phyloP scores from a whole-genome alignment of 53 echinoderm and acorn worm genomes.

The Apostichopus leukothele region DNA sequence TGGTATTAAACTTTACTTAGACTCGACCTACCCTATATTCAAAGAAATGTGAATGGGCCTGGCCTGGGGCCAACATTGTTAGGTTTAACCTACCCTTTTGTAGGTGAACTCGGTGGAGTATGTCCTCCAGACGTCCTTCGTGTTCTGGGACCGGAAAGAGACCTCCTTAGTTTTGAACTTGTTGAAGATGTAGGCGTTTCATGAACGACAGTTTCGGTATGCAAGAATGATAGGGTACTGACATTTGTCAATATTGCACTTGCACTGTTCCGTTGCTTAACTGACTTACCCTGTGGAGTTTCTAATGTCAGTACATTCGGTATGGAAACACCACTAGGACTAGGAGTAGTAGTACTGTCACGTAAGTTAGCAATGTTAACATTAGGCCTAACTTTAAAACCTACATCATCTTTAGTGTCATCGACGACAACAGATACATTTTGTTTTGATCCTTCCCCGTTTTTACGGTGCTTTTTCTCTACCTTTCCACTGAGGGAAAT shows the following conservation, averaged over 20 bases:
- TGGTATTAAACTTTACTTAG: no score
- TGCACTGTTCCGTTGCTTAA: neutral
- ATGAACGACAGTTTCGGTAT: constrained; percentile 3
- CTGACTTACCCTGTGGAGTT: neutral
- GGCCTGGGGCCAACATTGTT: no score
- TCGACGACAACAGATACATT: constrained; percentile 31
- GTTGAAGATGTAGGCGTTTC: constrained; percentile 17
- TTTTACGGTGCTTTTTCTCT: constrained; percentile 24
- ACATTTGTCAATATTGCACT: neutral
- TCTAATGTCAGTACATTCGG: neutral
- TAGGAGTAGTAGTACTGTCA: neutral
- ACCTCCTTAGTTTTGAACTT: constrained; percentile 8
- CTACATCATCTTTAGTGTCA: constrained; percentile 9
- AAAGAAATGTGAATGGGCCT: no score
- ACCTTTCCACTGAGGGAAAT: constrained; percentile 72
- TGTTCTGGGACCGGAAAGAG: constrained; percentile 2
- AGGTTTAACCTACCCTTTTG: constrained; percentile 11
- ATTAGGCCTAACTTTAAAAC: constrained; percentile 2
- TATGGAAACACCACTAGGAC: neutral
- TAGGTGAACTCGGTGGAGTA: constrained; percentile 39
- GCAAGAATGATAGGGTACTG: neutral
- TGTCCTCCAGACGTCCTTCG: constrained; percentile 23
- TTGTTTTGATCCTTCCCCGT: neutral
- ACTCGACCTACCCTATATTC: no score
- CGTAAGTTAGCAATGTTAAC: neutral